Base-by-base conservation (phyloP, 2,888 invertebrate species). In the Andricus curvator region DNA sequence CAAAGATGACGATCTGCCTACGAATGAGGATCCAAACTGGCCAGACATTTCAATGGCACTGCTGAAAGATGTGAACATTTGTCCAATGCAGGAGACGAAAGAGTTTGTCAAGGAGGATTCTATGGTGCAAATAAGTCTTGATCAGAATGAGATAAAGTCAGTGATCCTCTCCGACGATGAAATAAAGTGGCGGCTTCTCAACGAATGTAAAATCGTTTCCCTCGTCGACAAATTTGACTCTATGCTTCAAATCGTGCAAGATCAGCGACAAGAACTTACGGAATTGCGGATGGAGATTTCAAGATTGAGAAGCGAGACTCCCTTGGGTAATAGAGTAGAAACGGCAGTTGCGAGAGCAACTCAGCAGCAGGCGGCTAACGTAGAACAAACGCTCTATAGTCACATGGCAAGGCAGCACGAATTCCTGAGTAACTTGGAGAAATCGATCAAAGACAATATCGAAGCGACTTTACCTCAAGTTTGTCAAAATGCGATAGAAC, bases 401-500 rank as follows among this genome's bases (percentile, higher is more conserved):
- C 89, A 92, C 33, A 83, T 90, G 74, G 83, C 89, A 1, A 84
- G 90, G 1, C 91, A 92, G 48, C 89, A 86, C 17, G 91, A 92
- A 48, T 88, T 91, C 41, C 81, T 91, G 13, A 88, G 87, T 17
- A 87, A 86, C 4, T 83, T 92, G 82, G 93, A 94, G 87, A 86
- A 92, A 41, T 92, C 93, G n/a, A 89, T 94, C 68, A 90, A 93
- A 68, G 92, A 94, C 65, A 93, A 94, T 80, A 93, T 94, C 76
- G 89, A 91, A 82, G 93, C 93, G 25, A 94, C 93, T 8, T 85
- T 94, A 25, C 91, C 95, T 56, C 94, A 94, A 85, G 94, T 95
- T 56, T 93, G 97, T 1, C 94, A 95, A 65, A 94, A 95, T 0
- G 94, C 96, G 65, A 94, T 97, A 80, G 97, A 97, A 88, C 95